These are phyloP conservation scores for Macroteleia sp. DNA, from an alignment of 2,888 invertebrate species.

Conservation along the genomic window DNA sequence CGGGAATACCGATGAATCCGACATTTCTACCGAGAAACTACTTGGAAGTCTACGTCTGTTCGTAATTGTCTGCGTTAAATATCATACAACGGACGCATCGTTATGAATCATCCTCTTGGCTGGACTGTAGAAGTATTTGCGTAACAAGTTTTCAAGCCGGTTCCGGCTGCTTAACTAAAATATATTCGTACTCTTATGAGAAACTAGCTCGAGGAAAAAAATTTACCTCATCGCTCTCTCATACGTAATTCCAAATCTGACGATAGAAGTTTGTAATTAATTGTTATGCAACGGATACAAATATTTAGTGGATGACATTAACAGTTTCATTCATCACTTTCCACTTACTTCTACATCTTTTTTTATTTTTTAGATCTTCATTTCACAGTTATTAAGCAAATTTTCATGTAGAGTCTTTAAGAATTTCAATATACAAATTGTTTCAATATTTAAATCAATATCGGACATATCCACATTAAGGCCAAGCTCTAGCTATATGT, in stretches of 20 bases:
- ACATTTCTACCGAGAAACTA: slow-evolving; percentile 61
- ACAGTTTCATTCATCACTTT: no score
- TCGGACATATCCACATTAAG: no score
- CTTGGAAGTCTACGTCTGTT: slow-evolving; percentile 63
- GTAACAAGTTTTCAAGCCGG: slow-evolving; percentile 63
- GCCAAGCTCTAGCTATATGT: no score
- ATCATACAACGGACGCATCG: slow-evolving; percentile 67
- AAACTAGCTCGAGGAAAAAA: slow-evolving; percentile 49
- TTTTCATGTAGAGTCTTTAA: no score
- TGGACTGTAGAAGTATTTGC: slow-evolving; percentile 50
- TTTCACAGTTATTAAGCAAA: no score
- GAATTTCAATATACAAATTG: no score
- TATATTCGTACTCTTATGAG: slow-evolving; percentile 50
- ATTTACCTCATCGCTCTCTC: slow-evolving; percentile 7
- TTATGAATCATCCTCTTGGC: slow-evolving; percentile 71
- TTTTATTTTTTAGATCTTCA: no score
- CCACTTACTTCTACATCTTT: no score
- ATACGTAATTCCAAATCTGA: slow-evolving; percentile 28
- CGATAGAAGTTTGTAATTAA: neutral
- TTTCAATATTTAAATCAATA: no score
- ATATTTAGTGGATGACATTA: no score
- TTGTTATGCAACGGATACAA: neutral
- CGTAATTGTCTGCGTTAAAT: slow-evolving; percentile 67
- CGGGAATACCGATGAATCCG: slow-evolving; percentile 67
- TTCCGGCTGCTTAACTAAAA: slow-evolving; percentile 47